Evolutionary conservation across 1,140 invertebrate species (phyloP).

Genomic region (Pseudomyrmex sp.): DNA sequence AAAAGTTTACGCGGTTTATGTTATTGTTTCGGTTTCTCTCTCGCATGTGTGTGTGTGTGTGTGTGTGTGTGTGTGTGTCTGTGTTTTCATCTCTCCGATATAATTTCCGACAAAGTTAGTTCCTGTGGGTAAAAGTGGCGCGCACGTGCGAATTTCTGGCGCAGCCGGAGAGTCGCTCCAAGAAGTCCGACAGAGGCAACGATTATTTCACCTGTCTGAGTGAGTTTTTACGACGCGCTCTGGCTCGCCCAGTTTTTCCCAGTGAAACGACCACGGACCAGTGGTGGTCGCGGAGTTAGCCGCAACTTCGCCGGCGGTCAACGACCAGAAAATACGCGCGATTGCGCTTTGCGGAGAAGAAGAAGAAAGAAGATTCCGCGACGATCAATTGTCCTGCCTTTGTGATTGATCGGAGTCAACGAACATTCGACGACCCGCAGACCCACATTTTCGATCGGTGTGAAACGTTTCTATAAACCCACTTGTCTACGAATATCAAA

Average conservation of each 20-base stretch:
- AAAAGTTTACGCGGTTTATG: not conserved
- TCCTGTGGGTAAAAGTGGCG: not conserved
- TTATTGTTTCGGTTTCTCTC: not conserved
- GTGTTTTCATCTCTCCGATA: not conserved
- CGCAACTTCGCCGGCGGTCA: conserved; percentile 75
- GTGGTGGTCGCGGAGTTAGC: conserved; percentile 36
- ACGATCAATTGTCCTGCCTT: not conserved
- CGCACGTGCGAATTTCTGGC: conserved; percentile 50
- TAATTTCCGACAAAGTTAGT: not conserved
- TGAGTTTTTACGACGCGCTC: conserved; percentile 76
- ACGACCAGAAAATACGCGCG: conserved; percentile 77
- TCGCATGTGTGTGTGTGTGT: no score
- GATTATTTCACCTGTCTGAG: conserved; percentile 75
- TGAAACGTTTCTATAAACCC: not conserved
- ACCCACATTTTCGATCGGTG: conserved; percentile 76
- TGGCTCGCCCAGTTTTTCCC: conserved; percentile 78
- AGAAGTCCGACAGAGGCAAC: conserved; percentile 57
- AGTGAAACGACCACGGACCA: conserved; percentile 3
- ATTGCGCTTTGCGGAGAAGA: conserved; percentile 71
- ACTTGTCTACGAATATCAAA: no score
- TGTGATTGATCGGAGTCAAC: conserved; percentile 63
- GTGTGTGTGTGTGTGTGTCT: no score
- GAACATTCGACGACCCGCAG: conserved; percentile 77
- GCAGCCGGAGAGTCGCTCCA: conserved; percentile 57
- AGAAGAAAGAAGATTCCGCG: conserved; percentile 66